phyloP scores from a whole-genome alignment of 2,113 vertebrate species.

The Thalassarche chlororhynchos region DNA sequence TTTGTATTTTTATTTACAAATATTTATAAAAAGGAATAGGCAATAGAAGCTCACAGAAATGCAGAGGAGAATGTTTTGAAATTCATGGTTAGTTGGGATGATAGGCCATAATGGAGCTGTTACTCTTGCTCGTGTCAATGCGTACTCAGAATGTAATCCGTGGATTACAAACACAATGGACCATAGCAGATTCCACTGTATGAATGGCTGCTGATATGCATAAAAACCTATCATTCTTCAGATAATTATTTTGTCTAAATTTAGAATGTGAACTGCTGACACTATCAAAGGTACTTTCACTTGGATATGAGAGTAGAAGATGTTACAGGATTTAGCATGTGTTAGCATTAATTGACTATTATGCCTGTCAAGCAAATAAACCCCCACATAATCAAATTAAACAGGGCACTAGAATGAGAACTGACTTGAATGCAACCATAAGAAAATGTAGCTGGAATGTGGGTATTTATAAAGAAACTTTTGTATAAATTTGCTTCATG shows the following conservation, averaged over 20 bases:
- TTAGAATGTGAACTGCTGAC: background rate
- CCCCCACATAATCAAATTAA: background rate
- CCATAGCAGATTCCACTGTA: background rate
- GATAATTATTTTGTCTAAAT: slow-evolving; percentile 54
- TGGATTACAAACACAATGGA: slow-evolving; percentile 43
- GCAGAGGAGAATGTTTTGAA: background rate
- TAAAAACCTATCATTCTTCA: slow-evolving; percentile 19
- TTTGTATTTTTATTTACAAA: background rate
- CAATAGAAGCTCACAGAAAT: background rate
- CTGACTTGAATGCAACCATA: background rate
- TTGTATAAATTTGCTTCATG: background rate
- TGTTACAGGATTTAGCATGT: slow-evolving; percentile 10
- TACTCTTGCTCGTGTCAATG: background rate
- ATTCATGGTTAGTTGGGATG: background rate
- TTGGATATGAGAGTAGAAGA: background rate
- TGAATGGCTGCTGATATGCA: slow-evolving; percentile 18
- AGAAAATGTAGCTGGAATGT: background rate
- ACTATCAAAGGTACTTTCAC: background rate
- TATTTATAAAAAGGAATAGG: background rate
- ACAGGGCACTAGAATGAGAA: background rate
- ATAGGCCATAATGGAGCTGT: slow-evolving; percentile 3
- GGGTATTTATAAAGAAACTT: background rate
- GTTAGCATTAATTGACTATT: slow-evolving; percentile 25
- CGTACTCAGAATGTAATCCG: background rate
- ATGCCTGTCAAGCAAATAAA: slow-evolving; percentile 17